Evolutionary conservation across 2,888 invertebrate species (phyloP).

Genomic region (Trissonchulus latispiculum): DNA sequence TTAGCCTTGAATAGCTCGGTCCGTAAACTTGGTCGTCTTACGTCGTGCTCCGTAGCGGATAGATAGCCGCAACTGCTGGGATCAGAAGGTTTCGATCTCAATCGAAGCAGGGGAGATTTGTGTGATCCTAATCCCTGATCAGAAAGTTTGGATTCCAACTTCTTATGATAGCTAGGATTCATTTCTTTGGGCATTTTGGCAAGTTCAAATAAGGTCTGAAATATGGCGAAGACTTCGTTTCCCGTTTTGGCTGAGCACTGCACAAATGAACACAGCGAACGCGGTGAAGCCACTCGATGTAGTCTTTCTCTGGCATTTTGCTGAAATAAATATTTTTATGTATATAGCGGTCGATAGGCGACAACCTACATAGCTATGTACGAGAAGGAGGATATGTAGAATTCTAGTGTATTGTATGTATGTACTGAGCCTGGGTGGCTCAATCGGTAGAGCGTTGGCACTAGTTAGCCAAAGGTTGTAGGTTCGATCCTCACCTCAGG

Average conservation of each 20-base stretch:
- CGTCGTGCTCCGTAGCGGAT: conserved; percentile 60
- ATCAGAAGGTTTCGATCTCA: conserved; percentile 12
- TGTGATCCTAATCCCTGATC: neutral
- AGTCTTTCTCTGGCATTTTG: neutral
- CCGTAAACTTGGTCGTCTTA: conserved; percentile 70
- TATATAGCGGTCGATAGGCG: too few relatives aligned
- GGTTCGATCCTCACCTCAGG: too few relatives aligned
- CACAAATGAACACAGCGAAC: conserved; percentile 58
- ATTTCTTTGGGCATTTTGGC: conserved; percentile 74
- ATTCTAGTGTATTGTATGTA: too few relatives aligned
- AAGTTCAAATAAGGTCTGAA: conserved; percentile 58
- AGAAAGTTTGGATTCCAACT: neutral
- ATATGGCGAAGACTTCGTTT: conserved; percentile 66
- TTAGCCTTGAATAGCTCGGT: conserved; percentile 53
- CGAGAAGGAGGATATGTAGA: too few relatives aligned
- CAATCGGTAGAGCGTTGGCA: too few relatives aligned
- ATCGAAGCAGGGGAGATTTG: neutral
- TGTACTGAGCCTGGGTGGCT: too few relatives aligned
- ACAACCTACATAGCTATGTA: too few relatives aligned
- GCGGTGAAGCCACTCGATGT: neutral
- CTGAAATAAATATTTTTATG: too few relatives aligned
- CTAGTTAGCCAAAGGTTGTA: too few relatives aligned
- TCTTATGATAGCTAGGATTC: conserved; percentile 54
- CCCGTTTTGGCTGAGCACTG: conserved; percentile 71
- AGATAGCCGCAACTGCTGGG: neutral